Percentiles rank a stretch among this genome's conserved stretches.
These are phyloP conservation scores for Andrena chrysosceles DNA, from an alignment of 2,888 invertebrate species.

Conservation along the genomic window DNA sequence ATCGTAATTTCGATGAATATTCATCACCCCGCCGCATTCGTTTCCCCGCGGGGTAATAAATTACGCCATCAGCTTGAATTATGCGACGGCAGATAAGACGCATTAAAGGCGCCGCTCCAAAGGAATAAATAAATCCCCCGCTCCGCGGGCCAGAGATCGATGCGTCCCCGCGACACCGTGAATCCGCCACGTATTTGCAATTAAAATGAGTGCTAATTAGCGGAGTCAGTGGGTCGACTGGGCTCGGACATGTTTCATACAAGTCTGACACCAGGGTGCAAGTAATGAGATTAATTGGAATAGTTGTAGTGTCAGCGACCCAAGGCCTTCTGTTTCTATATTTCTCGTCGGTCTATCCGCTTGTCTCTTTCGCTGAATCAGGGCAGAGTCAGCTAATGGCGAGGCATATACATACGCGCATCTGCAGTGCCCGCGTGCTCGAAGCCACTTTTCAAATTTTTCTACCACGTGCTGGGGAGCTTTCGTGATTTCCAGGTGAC, in stretches of 20 bases:
- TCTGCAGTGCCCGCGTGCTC: too few relatives aligned
- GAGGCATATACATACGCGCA: too few relatives aligned
- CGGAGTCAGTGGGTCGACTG: not conserved
- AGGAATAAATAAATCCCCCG: not conserved
- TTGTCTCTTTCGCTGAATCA: too few relatives aligned
- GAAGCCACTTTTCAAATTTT: too few relatives aligned
- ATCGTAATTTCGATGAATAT: slow-evolving; percentile 62
- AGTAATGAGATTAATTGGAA: slow-evolving; percentile 18
- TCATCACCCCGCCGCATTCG: slow-evolving; percentile 35
- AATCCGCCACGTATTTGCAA: not conserved
- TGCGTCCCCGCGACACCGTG: too few relatives aligned
- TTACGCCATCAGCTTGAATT: slow-evolving; percentile 37
- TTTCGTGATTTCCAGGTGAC: too few relatives aligned
- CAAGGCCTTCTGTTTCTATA: too few relatives aligned
- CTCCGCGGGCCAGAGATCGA: not conserved
- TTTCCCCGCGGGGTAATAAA: slow-evolving; percentile 32
- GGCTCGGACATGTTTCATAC: not conserved
- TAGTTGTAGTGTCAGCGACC: not conserved
- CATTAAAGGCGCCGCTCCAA: not conserved
- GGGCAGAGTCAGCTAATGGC: too few relatives aligned
- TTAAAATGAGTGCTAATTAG: slow-evolving; percentile 16
- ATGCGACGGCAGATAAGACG: slow-evolving; percentile 1
- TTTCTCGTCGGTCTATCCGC: too few relatives aligned
- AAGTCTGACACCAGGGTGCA: too few relatives aligned
- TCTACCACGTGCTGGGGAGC: too few relatives aligned